phyloP scores from a whole-genome alignment of 2,888 invertebrate species.

The Tenthredo mesomela region DNA sequence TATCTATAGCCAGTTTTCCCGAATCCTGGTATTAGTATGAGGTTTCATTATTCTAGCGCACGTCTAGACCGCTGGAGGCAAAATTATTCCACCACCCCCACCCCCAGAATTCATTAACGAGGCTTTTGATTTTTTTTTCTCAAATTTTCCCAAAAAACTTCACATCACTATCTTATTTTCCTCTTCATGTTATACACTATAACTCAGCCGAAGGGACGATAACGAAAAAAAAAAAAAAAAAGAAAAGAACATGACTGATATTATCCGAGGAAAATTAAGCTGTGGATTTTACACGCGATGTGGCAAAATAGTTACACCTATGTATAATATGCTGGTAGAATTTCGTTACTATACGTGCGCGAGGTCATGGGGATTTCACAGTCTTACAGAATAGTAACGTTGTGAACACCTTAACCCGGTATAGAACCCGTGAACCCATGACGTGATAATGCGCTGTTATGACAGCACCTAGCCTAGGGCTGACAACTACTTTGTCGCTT shows the following conservation, averaged over 20 bases:
- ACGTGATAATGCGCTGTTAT: slow-evolving; percentile 44
- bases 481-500: slow-evolving; percentile 37
- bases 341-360: not conserved
- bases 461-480: slow-evolving; percentile 30
- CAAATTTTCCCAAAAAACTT: not conserved
- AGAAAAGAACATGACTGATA: not conserved
- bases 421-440: slow-evolving; percentile 19
- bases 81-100: too few species aligned
- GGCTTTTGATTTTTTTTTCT: not conserved
- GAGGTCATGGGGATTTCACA: slow-evolving; percentile 22
- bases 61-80: not conserved
- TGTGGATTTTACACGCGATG: not conserved
- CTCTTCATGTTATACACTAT: not conserved
- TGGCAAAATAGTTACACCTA: not conserved
- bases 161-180: not conserved
- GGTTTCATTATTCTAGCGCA: not conserved
- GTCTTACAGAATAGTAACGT: slow-evolving; percentile 6
- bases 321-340: slow-evolving; percentile 29
- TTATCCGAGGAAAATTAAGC: not conserved
- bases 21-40: not conserved
- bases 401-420: slow-evolving; percentile 14
- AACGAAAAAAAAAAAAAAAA: not conserved
- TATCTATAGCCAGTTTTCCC: not conserved
- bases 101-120: not conserved
- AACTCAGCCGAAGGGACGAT: not conserved